Conservation (phyloP, 2,797 vertebrate species). For the Remorina albescens region DNA sequence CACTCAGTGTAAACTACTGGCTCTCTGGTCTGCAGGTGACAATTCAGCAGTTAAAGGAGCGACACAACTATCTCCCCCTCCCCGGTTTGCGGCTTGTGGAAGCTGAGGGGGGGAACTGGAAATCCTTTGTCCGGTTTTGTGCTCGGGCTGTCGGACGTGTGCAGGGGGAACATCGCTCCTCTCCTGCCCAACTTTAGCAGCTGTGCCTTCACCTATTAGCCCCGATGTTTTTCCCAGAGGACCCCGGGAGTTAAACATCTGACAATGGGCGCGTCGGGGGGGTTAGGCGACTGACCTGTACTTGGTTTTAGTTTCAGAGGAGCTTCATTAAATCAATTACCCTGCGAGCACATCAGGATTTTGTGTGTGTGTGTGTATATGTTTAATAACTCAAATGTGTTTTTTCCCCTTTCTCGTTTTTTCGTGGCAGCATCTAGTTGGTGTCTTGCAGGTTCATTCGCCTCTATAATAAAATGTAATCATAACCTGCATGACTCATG, state of each 20-base stretch:
- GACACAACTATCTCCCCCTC: neutral
- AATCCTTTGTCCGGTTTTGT: constrained; percentile 59
- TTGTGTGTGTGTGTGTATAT: constrained; percentile 87
- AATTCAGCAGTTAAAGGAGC: constrained; percentile 26
- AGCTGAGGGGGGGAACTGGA: constrained; percentile 15
- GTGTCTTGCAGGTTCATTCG: neutral
- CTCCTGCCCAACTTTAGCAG: constrained; percentile 83
- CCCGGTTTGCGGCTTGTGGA: constrained; percentile 15
- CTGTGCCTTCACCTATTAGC: constrained; percentile 93
- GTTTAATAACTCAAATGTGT: constrained; percentile 66
- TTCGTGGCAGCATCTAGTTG: neutral
- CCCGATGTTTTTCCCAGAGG: constrained; percentile 91
- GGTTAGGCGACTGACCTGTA: constrained; percentile 88
- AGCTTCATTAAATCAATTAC: constrained; percentile 98
- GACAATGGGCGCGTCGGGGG: constrained; percentile 90
- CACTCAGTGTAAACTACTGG: too few relatives aligned
- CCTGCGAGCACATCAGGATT: constrained; percentile 89
- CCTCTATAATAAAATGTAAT: constrained; percentile 37
- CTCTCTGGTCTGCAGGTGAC: constrained; percentile 37
- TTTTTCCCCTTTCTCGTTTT: neutral
- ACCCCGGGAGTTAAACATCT: constrained; percentile 90
- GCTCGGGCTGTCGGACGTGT: constrained; percentile 59
- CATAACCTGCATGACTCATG: constrained; percentile 16
- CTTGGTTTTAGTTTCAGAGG: constrained; percentile 91
- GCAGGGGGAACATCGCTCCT: constrained; percentile 59